Base-by-base conservation (phyloP, 2,113 vertebrate species). In the Sylvietta virens region DNA sequence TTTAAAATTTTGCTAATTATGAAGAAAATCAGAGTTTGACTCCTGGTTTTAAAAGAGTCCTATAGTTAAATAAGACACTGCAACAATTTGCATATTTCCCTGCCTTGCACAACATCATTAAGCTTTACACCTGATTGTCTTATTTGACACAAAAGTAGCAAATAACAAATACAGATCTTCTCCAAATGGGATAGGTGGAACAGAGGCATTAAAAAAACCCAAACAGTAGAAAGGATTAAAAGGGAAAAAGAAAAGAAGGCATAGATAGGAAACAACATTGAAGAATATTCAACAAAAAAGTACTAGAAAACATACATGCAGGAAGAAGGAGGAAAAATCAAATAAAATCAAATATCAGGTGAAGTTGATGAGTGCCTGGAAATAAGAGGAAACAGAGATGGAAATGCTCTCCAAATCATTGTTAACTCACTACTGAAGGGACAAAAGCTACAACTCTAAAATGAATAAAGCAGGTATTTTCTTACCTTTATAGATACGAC, bases 401-500 rank as follows among this genome's bases (percentile, higher is more conserved):
- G 80, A 94, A 80, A 83, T 28, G 31, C 13, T 7, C 13, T 71
- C 23, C 4, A 60, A 51, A 81, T 48, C 9, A 44, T 14, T 91
- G 66, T 8, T 83, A 71, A 42, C 13, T 84, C 51, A 74, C 22
- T 48, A 44, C 18, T 15, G 53, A 86, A 58, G 28, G 31, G 27
- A 23, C 10, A 66, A 65, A 83, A 90, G 1, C 8, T 37, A 22
- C 4, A 7, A 80, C 9, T 45, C 31, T 81, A 37, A 92, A 92
- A 62, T 26, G 3, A 78, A 58, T 28, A 87, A 69, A 86, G 5
- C 12, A 69, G 33, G n/a, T 54, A 31, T 45, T 62, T 89, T 82
- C 90, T 80, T 79, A 97, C 97, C 97, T 97, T 98, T 98, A 83
- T 98, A 98, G 64, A 98, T 98, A 61, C 97, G 97, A 35, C 97